These are phyloP conservation scores for Megalurothrips usitatus DNA, from an alignment of 2,888 invertebrate genomes.

Conservation along the genomic window DNA sequence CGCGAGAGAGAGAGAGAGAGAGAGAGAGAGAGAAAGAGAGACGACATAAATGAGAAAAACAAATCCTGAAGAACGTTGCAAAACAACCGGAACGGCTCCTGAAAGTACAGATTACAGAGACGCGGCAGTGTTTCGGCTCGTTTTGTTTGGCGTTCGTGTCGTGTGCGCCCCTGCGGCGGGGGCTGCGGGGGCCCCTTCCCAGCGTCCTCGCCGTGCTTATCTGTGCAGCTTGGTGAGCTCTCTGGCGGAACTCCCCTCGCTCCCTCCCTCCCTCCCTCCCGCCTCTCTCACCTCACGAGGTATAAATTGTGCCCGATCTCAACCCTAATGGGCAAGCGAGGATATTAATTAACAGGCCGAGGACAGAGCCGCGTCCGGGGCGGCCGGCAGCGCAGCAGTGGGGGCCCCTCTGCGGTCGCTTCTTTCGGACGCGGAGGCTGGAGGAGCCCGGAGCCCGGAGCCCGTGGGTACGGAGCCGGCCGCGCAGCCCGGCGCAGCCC, in stretches of 20 bases:
- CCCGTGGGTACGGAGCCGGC: too few species aligned
- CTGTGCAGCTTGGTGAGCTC: conserved; percentile 19
- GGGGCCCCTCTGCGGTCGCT: too few species aligned
- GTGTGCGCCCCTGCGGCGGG: neutral
- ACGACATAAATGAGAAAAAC: too few species aligned
- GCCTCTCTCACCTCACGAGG: neutral
- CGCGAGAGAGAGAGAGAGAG: too few species aligned
- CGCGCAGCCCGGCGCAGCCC: neutral
- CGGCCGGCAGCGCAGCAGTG: neutral
- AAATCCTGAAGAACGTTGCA: too few species aligned
- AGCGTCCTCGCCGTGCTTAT: neutral
- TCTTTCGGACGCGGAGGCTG: too few species aligned
- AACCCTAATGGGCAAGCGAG: conserved; percentile 21
- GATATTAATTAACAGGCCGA: conserved; percentile 19
- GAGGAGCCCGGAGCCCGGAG: neutral
- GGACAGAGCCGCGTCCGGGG: neutral
- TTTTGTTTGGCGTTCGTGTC: conserved; percentile 11
- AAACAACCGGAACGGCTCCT: too few species aligned
- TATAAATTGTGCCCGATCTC: conserved; percentile 26
- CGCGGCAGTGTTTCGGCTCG: neutral
- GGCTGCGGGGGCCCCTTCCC: neutral
- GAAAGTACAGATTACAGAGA: too few species aligned
- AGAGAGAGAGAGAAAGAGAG: too few species aligned
- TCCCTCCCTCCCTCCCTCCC: neutral
- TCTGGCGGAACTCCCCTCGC: neutral